Conservation (phyloP, 2,888 invertebrate genomes). For the Archips crataeganus region DNA sequence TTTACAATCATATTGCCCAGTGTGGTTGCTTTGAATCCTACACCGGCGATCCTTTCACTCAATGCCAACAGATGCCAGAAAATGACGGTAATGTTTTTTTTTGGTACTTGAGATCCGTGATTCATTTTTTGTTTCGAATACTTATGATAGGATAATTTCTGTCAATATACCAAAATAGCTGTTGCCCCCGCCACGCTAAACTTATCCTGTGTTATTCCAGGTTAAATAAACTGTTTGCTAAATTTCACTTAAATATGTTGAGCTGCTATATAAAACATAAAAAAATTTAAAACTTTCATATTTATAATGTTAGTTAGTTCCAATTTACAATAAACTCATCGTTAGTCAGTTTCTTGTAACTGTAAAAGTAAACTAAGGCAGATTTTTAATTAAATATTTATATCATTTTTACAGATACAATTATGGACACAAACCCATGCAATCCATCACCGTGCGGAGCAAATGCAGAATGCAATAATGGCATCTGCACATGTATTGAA, state of each 20-base stretch:
- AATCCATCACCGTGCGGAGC: conserved; percentile 89
- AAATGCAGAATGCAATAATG: conserved; percentile 89
- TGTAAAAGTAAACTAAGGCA: conserved; percentile 10
- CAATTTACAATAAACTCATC: background rate
- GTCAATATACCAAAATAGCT: no score
- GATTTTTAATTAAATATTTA: conserved; percentile 1
- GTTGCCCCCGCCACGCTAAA: no score
- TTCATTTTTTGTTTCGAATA: background rate
- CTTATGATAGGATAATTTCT: no score
- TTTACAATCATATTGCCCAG: conserved; percentile 88
- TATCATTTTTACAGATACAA: conserved; percentile 56
- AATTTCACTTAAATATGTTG: no score
- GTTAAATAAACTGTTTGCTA: no score
- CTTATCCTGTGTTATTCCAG: no score
- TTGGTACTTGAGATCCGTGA: conserved; percentile 10
- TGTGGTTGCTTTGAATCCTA: conserved; percentile 86
- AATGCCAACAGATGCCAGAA: conserved; percentile 67
- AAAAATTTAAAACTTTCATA: no score
- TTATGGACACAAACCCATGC: conserved; percentile 83
- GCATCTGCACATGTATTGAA: conserved; percentile 89
- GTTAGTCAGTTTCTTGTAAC: background rate
- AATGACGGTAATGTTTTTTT: conserved; percentile 63
- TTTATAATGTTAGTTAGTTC: no score
- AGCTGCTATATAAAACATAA: no score
- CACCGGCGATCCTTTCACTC: conserved; percentile 87